Evolutionary conservation across 2,113 vertebrate genomes (phyloP).

Genomic region (Speoplatyrhinus poulsoni): DNA sequence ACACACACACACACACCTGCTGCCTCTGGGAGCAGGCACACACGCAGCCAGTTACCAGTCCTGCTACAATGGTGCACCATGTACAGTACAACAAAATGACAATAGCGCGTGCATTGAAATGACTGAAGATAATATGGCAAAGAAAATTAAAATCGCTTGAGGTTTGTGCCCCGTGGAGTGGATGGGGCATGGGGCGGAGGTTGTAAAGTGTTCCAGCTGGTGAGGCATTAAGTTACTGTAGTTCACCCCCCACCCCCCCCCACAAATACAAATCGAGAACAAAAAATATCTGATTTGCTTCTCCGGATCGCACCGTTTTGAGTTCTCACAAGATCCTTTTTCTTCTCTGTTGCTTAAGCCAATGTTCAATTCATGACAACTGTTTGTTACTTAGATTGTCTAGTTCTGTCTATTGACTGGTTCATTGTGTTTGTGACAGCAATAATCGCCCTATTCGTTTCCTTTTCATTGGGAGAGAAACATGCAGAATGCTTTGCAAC

Average conservation of each 20-base stretch:
- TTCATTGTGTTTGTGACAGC: conserved; percentile 83
- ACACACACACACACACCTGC: conserved; percentile 33
- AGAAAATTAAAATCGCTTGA: not conserved
- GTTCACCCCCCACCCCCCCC: conserved; percentile 23
- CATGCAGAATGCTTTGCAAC: conserved; percentile 83
- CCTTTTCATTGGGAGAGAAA: conserved; percentile 78
- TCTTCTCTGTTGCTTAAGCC: conserved; percentile 16
- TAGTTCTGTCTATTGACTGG: conserved; percentile 33
- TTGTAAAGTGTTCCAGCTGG: conserved; percentile 17
- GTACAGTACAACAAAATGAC: conserved; percentile 49
- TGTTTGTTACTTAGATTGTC: conserved; percentile 23
- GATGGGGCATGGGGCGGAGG: conserved; percentile 9
- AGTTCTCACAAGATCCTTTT: conserved; percentile 3
- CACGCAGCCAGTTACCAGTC: conserved; percentile 41
- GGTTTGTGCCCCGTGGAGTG: conserved; percentile 24
- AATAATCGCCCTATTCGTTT: conserved; percentile 83
- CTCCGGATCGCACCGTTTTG: not conserved
- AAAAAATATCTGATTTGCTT: not conserved
- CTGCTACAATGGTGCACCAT: conserved; percentile 37
- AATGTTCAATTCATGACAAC: conserved; percentile 29
- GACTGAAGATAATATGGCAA: conserved; percentile 24
- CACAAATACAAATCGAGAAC: too few relatives aligned
- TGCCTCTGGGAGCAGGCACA: conserved; percentile 60
- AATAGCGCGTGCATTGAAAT: conserved; percentile 30
- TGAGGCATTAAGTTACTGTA: conserved; percentile 32